Evolutionary conservation across 2,888 invertebrate species (phyloP).

Genomic region (Timema podura): DNA sequence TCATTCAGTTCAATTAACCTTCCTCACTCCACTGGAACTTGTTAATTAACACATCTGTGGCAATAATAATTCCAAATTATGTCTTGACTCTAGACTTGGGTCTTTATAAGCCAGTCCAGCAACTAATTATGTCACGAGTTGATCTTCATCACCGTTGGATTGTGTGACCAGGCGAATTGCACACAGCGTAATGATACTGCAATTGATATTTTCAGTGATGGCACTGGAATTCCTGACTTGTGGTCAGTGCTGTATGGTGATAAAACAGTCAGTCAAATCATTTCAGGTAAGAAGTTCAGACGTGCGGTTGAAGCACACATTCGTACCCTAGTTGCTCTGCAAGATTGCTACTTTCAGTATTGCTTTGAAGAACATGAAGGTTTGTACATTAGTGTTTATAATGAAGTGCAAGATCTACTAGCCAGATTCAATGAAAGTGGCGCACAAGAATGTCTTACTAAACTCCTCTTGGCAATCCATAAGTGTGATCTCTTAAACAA

Average conservation of each 20-base stretch:
- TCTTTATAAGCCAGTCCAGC: constrained; percentile 21
- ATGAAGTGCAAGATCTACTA: constrained; percentile 1
- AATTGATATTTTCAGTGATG: constrained; percentile 16
- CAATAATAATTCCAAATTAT: constrained; percentile 10
- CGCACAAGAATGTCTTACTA: not conserved
- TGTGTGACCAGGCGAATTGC: constrained; percentile 26
- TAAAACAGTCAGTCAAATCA: constrained; percentile 17
- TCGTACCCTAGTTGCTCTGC: constrained; percentile 13
- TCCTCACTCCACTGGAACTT: constrained; percentile 20
- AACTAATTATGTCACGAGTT: constrained; percentile 18
- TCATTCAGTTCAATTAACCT: constrained; percentile 20
- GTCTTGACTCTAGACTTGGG: constrained; percentile 21
- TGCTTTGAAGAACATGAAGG: not conserved
- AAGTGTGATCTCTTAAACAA: not conserved
- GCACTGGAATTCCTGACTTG: constrained; percentile 15
- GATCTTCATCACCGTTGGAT: constrained; percentile 21
- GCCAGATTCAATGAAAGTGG: not conserved
- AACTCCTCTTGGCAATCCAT: constrained; percentile 9
- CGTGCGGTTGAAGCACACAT: constrained; percentile 16
- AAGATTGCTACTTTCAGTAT: constrained; percentile 4
- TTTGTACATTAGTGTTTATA: constrained; percentile 1
- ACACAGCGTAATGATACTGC: constrained; percentile 19
- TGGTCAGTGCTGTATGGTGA: constrained; percentile 18
- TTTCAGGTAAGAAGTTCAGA: constrained; percentile 16
- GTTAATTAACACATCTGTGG: constrained; percentile 16